Base-by-base conservation (phyloP, 2,797 vertebrate genomes). In the Lithobates sylvaticus region DNA sequence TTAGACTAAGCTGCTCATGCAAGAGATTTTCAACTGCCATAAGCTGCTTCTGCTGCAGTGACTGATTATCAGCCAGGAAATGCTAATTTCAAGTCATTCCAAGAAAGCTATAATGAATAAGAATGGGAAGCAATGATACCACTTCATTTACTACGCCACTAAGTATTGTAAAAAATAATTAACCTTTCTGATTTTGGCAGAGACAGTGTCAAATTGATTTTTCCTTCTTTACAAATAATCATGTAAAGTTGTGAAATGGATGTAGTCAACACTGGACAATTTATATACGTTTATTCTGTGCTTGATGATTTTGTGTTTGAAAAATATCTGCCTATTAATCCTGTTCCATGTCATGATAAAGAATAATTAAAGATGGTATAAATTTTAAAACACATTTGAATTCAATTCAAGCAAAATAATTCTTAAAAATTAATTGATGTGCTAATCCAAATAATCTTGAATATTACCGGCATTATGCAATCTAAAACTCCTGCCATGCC, bases 111-210 rank as follows among this genome's bases (percentile, higher is more conserved):
- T 72, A 85, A 85, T 82, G 71, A 82, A 82, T 64, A 74, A 82
- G 72, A 83, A 83, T 83, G 42, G 72, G 81, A 83, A 39, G 72
- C 61, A 76, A 83, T 72, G 76, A 85, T 79, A 71, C 70, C 76
- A 85, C 70, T 80, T 74, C 67, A 85, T 80, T 85, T 80, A 85
- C 65, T 86, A 74, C 34, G 65, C 69, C 72, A 39, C 32, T 70
- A 73, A 73, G 85, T 72, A 82, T 78, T 67, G 80, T 78, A 83
- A 87, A 78, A 84, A 72, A 87, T 78, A 83, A 87, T 83, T 87
- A 78, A 87, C 75, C 85, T 78, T 78, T 71, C 64, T 83, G 75
- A 78, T 87, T 83, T 78, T 44, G 72, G 15, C 58, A 32, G 50
- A 73, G 74, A 83, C 74, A 68, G 39, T 78, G 75, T 67, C 50